Evolutionary conservation across 2,113 vertebrate species (phyloP).

Genomic region (Pygoscelis antarcticus): DNA sequence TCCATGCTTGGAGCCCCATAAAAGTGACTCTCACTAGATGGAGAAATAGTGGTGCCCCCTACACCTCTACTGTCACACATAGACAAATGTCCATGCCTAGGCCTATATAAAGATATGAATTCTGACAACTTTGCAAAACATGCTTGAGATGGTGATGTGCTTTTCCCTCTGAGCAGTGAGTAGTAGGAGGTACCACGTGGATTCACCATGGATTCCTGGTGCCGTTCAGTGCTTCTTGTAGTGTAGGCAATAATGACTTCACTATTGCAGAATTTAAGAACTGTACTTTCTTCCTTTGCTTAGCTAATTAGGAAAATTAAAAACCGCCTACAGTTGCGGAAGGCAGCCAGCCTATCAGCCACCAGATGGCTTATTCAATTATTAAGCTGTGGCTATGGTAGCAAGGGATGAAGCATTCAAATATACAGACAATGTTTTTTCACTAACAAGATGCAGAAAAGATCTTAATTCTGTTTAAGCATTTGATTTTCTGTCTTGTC

Average conservation of each 20-base stretch:
- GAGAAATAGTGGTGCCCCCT: not conserved
- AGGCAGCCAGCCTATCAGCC: not conserved
- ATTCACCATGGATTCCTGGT: not conserved
- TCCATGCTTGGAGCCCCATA: not conserved
- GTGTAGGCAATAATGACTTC: not conserved
- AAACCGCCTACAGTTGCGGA: not conserved
- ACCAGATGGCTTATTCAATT: not conserved
- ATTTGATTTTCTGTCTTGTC: not conserved
- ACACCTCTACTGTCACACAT: no score
- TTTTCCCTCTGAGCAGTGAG: not conserved
- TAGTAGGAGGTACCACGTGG: not conserved
- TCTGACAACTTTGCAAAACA: not conserved
- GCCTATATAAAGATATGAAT: not conserved
- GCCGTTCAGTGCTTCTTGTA: not conserved
- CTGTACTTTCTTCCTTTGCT: not conserved
- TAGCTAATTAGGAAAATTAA: not conserved
- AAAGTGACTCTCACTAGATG: no score
- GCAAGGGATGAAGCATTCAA: slow-evolving; percentile 7
- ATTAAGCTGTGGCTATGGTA: not conserved
- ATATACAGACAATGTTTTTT: slow-evolving; percentile 46
- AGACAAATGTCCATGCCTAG: not conserved
- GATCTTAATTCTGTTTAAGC: not conserved
- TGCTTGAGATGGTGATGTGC: not conserved
- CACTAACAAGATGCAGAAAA: slow-evolving; percentile 46
- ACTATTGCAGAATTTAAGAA: not conserved